Evolutionary conservation across 2,888 invertebrate genomes (phyloP).

Genomic region (Portevinia maculata): DNA sequence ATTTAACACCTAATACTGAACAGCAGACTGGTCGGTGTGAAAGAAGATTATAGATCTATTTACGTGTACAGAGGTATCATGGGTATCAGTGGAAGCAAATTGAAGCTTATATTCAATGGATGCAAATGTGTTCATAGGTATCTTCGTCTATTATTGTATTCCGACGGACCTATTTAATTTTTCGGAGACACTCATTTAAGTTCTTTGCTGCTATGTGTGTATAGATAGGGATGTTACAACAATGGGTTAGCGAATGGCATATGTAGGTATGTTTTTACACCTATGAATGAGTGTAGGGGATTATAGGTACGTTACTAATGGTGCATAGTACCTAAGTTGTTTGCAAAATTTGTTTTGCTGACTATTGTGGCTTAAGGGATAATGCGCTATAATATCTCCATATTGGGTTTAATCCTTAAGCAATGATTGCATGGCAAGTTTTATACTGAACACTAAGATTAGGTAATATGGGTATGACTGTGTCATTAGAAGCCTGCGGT

Average conservation of each 20-base stretch:
- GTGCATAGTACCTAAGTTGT: slow-evolving; percentile 78
- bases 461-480: slow-evolving; percentile 43
- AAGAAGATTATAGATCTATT: slow-evolving; percentile 61
- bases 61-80: slow-evolving; percentile 35
- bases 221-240: slow-evolving; percentile 31
- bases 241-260: slow-evolving; percentile 49
- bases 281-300: slow-evolving; percentile 43
- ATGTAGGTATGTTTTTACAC: slow-evolving; percentile 55
- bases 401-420: slow-evolving; percentile 68
- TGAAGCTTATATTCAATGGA: slow-evolving; percentile 30
- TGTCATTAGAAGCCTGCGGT: slow-evolving; percentile 39
- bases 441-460: slow-evolving; percentile 43
- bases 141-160: slow-evolving; percentile 41
- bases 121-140: slow-evolving; percentile 49
- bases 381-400: slow-evolving; percentile 77
- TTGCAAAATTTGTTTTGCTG: slow-evolving; percentile 79
- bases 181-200: slow-evolving; percentile 52
- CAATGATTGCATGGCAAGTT: slow-evolving; percentile 62
- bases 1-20: slow-evolving; percentile 53
- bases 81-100: slow-evolving; percentile 46
- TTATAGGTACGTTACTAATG: slow-evolving; percentile 57
- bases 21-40: not conserved
- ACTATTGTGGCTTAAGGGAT: slow-evolving; percentile 80
- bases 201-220: slow-evolving; percentile 19
- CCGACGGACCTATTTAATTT: slow-evolving; percentile 65